phyloP scores from a whole-genome alignment of 2,797 vertebrate species.

The Anguilla obscura region DNA sequence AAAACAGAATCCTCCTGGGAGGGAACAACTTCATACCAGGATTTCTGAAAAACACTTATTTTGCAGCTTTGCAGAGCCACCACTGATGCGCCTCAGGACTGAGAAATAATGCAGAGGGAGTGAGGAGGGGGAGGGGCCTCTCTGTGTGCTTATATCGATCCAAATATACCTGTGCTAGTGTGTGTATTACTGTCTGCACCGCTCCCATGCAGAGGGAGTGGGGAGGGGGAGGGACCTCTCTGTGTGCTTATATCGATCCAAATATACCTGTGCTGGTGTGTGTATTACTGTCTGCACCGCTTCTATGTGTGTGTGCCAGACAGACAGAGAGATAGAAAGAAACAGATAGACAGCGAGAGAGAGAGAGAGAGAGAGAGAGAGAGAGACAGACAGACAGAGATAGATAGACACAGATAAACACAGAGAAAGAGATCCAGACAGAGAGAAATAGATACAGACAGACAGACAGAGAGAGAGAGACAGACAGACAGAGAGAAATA shows the following conservation, averaged over 20 bases:
- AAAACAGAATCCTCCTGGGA: background rate
- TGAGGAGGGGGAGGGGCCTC: background rate
- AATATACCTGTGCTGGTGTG: background rate
- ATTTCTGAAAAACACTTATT: background rate
- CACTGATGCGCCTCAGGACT: background rate
- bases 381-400: no score
- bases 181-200: background rate
- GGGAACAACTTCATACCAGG: background rate
- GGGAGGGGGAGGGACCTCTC: background rate
- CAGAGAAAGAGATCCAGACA: no score
- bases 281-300: background rate
- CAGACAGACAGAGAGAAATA: no score
- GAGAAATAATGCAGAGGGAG: background rate
- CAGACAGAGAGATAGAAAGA: background rate
- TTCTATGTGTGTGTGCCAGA: background rate
- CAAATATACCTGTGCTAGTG: background rate
- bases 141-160: background rate
- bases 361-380: no score
- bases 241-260: background rate
- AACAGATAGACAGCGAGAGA: no score
- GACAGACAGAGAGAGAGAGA: no score
- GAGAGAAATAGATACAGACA: no score
- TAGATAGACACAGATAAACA: no score
- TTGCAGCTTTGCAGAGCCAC: background rate
- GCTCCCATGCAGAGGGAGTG: background rate